These are phyloP conservation scores for Himalopsyche anomala DNA, from an alignment of 2,888 invertebrate species.

Conservation along the genomic window DNA sequence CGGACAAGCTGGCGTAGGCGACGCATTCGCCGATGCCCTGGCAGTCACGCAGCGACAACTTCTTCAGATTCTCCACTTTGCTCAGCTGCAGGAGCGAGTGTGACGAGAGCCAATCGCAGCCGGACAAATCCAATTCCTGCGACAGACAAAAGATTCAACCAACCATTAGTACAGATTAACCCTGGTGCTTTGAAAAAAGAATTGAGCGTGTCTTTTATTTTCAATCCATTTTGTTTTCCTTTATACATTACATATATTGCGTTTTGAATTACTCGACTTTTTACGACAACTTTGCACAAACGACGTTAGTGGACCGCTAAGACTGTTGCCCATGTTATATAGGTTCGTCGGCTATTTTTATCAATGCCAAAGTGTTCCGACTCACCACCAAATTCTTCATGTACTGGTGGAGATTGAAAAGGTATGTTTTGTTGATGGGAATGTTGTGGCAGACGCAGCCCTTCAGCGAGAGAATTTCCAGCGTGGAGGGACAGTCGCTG, in stretches of 20 bases:
- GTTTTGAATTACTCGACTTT: no score
- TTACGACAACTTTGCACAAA: no score
- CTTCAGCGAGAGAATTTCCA: slow-evolving; percentile 79
- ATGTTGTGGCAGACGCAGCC: slow-evolving; percentile 75
- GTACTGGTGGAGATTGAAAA: slow-evolving; percentile 76
- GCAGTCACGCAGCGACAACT: slow-evolving; percentile 82
- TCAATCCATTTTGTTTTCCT: no score
- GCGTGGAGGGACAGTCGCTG: slow-evolving; percentile 79
- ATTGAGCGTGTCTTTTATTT: no score
- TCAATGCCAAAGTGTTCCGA: no score
- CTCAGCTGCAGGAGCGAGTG: slow-evolving; percentile 85
- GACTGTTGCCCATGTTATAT: no score
- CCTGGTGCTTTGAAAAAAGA: no score
- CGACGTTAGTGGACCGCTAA: no score
- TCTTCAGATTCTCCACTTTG: slow-evolving; percentile 80
- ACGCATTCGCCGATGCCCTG: slow-evolving; percentile 82
- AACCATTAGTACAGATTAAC: no score
- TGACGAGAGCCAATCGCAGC: slow-evolving; percentile 85
- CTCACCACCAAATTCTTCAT: slow-evolving; percentile 76
- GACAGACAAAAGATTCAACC: slow-evolving; percentile 46
- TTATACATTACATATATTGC: no score
- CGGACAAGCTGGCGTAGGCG: slow-evolving; percentile 86
- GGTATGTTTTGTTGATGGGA: slow-evolving; percentile 74
- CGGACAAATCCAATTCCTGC: slow-evolving; percentile 83
- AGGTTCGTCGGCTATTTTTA: no score